phyloP scores from a whole-genome alignment of 2,888 invertebrate species.

The Caradrina clavipalpis region DNA sequence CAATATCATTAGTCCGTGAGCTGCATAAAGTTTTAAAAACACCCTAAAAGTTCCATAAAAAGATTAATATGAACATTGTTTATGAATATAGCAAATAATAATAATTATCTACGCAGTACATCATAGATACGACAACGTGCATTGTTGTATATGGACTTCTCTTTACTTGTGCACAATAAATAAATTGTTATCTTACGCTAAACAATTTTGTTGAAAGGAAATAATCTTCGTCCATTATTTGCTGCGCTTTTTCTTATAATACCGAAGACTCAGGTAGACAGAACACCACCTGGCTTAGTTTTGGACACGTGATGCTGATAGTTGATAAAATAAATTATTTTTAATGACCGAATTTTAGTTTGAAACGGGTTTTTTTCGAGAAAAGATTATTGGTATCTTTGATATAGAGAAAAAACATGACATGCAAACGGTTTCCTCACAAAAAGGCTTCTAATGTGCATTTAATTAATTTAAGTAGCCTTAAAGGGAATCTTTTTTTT shows the following conservation, averaged over 20 bases:
- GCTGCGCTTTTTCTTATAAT: constrained; percentile 33
- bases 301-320: constrained; percentile 9
- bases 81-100: background rate
- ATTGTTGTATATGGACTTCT: background rate
- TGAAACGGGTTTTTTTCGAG: background rate
- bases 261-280: constrained; percentile 47
- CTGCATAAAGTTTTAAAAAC: too few relatives aligned
- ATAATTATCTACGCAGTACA: background rate
- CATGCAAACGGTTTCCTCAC: background rate
- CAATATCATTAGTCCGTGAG: too few relatives aligned
- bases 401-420: background rate
- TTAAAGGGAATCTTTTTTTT: too few relatives aligned
- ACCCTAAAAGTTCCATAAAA: too few relatives aligned
- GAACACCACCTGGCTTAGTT: constrained; percentile 40
- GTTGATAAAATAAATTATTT: constrained; percentile 12
- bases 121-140: background rate
- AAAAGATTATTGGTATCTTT: too few relatives aligned
- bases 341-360: background rate
- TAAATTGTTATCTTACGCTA: constrained; percentile 28
- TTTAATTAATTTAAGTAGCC: too few relatives aligned
- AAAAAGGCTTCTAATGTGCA: too few relatives aligned
- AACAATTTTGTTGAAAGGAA: constrained; percentile 46
- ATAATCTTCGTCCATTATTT: constrained; percentile 30
- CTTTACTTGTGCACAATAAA: constrained; percentile 32
- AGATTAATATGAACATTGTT: too few relatives aligned